A percentile compares a stretch with the other conserved stretches of the same genome.
Evolutionary conservation across 2,113 vertebrate genomes (phyloP).

Genomic region (Psittacus erithacus): DNA sequence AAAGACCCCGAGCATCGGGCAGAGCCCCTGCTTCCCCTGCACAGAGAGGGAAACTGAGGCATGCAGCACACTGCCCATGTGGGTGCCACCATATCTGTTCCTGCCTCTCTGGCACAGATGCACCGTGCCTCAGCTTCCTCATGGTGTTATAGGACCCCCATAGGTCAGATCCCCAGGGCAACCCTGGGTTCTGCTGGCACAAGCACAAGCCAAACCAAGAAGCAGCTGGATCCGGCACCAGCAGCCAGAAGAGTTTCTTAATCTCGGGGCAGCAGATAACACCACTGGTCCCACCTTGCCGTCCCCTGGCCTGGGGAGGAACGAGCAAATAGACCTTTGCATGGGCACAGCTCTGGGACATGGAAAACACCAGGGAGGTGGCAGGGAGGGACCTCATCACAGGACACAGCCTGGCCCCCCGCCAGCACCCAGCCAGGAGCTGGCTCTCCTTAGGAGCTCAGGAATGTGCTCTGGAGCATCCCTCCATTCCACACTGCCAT

Average conservation of each 20-base stretch:
- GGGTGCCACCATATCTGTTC: not conserved
- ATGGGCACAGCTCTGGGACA: not conserved
- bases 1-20: not conserved
- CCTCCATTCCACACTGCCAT: rapidly evolving
- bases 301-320: not conserved
- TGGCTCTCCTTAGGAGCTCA: not conserved
- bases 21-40: not conserved
- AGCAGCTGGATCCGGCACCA: not conserved
- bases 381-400: not conserved
- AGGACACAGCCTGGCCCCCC: not conserved
- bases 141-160: rapidly evolving
- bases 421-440: not conserved
- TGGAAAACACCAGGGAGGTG: not conserved
- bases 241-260: not conserved
- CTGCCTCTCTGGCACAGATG: rapidly evolving
- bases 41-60: not conserved
- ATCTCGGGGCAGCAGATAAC: not conserved
- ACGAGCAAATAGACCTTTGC: slow-evolving; percentile 19
- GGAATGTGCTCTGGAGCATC: not conserved
- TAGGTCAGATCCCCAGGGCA: rapidly evolving
- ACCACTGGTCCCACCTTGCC: not conserved
- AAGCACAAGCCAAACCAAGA: not conserved
- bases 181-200: rapidly evolving
- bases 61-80: rapidly evolving
- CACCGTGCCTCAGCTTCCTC: not conserved